Base-by-base conservation (phyloP, 1,140 invertebrate species). In the Patella vulgata region DNA sequence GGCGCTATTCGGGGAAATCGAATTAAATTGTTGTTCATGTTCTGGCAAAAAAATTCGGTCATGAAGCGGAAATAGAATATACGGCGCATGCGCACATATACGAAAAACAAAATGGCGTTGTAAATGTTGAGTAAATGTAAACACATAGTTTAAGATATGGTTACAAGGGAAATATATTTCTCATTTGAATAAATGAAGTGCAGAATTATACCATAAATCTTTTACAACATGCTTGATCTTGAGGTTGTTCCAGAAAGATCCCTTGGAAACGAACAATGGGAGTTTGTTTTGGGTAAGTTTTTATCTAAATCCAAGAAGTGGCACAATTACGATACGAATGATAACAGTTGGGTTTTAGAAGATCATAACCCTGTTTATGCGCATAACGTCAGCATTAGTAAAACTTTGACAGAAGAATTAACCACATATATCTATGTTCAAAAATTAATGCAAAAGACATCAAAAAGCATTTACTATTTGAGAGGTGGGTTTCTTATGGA, bases 171-270 rank as follows among this genome's bases (percentile, higher is more conserved):
- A n/a, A 43, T 51, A 25, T 52, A 27, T n/a, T 39, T 14, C 40
- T 25, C 21, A 25, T 25, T 56, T 14, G 8, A 30, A 8, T 42
- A 30, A 44, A 42, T 63, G 43, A 44, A 25, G 14, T 8, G 4
- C 55, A 40, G 30, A 23, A 52, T 54, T 31, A 21, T 60, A 27
- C 0, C 44, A 19, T 31, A 43, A 48, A 39, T 40, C 30, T 57
- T 36, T 28, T 36, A 50, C 66, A 66, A 48, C 54, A 98, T 97
- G 95, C 89, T 98, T 86, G 94, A 96, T 85, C 89, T 97, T 81
- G 95, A 97, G 88, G 92, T 97, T 78, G 89, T 96, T 75, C 95
- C 95, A 66, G 95, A 97, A 87, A 90, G 93, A 84, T 96, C 94
- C 73, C 89, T 98, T 81, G 93, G 94, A 86, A 95, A 94, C 85